phyloP scores from a whole-genome alignment of 2,113 vertebrate genomes.

The Pachypanchax playfairii region DNA sequence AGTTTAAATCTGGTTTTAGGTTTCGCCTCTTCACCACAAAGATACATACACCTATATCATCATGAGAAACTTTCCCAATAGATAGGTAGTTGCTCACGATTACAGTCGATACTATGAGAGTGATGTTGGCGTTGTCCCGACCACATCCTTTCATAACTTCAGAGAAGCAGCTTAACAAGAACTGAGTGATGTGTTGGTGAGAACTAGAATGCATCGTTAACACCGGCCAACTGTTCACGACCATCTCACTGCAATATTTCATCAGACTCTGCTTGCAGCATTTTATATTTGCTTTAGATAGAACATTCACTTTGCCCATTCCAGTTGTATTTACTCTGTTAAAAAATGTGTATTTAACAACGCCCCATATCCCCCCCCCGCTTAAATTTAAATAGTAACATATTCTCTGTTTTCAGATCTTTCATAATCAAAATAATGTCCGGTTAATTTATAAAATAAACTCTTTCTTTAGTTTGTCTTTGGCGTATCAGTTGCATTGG shows the following conservation, averaged over 20 bases:
- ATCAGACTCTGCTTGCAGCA: constrained; percentile 3
- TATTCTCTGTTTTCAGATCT: background rate
- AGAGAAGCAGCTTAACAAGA: constrained; percentile 44
- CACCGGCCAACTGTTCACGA: background rate
- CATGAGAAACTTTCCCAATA: constrained; percentile 6
- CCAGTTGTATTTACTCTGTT: background rate
- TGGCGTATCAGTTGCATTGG: background rate
- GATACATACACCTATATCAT: background rate
- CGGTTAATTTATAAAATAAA: background rate
- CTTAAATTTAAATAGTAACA: too few relatives aligned
- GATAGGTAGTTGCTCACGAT: constrained; percentile 2
- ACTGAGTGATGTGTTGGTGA: constrained; percentile 11
- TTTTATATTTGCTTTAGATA: background rate
- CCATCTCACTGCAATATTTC: background rate
- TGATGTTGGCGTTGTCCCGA: constrained; percentile 27
- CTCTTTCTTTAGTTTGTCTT: background rate
- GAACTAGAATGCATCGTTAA: constrained; percentile 21
- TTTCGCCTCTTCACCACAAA: background rate
- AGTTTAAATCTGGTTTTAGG: background rate
- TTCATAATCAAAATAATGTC: background rate
- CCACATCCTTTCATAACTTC: constrained; percentile 68
- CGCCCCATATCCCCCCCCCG: too few relatives aligned
- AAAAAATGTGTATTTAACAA: background rate
- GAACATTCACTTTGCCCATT: background rate
- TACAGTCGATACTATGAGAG: constrained; percentile 34